Conservation (phyloP, 2,113 vertebrate genomes). For the Aldabrachelys gigantea region DNA sequence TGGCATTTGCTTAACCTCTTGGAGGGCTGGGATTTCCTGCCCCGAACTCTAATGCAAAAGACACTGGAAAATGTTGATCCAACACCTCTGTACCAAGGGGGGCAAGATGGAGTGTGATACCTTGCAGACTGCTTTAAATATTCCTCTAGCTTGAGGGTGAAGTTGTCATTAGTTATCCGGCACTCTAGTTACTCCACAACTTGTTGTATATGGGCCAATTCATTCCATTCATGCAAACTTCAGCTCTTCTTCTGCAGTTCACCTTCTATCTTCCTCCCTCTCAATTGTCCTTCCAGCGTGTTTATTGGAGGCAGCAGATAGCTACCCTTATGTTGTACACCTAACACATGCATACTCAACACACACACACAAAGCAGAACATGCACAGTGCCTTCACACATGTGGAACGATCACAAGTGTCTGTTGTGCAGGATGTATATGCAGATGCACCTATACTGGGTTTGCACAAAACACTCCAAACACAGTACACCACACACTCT, state of each 20-base stretch:
- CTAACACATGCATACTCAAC: not conserved
- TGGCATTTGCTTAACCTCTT: slow-evolving; percentile 58
- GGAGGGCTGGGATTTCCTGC: slow-evolving; percentile 24
- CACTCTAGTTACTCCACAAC: not conserved
- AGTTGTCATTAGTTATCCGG: not conserved
- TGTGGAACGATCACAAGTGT: not conserved
- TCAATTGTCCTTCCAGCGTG: not conserved
- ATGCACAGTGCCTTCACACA: not conserved
- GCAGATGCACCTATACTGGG: not conserved
- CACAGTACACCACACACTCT: not conserved
- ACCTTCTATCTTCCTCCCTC: not conserved
- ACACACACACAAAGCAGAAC: not conserved
- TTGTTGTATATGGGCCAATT: not conserved
- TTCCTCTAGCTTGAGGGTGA: not conserved
- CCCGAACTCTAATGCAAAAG: not conserved
- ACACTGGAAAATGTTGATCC: slow-evolving; percentile 20
- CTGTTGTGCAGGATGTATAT: not conserved
- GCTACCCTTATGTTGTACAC: not conserved
- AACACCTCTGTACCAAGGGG: not conserved
- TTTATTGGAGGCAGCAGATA: not conserved
- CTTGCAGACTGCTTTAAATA: not conserved
- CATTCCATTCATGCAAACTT: not conserved
- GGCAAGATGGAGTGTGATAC: not conserved
- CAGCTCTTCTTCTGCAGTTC: not conserved
- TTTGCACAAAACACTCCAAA: not conserved